Conservation (phyloP, 2,888 invertebrate genomes). For the Ornithoptera alexandrae region DNA sequence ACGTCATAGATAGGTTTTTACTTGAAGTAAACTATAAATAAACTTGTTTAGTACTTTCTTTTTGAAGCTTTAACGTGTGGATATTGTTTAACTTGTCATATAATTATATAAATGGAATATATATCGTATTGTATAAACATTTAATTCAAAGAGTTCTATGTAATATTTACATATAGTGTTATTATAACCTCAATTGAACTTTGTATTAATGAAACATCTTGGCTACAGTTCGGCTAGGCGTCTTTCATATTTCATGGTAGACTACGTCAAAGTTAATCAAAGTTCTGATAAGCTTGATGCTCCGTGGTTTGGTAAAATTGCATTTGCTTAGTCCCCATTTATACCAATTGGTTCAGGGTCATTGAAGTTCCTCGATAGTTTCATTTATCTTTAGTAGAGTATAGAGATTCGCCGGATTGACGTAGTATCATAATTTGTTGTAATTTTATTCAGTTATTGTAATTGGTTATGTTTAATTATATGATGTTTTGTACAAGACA, state of each 20-base stretch:
- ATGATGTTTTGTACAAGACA: too few species aligned
- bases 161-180: background rate
- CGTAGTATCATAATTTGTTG: too few species aligned
- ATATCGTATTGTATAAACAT: background rate
- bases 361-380: conserved; percentile 13
- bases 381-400: background rate
- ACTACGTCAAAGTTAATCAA: conserved; percentile 49
- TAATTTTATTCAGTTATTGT: too few species aligned
- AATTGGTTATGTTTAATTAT: too few species aligned
- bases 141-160: background rate
- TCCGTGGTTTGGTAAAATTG: conserved; percentile 18
- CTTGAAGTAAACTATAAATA: too few species aligned
- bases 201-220: conserved; percentile 19
- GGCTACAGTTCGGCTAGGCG: conserved; percentile 2
- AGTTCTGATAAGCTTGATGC: conserved; percentile 43
- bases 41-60: too few species aligned
- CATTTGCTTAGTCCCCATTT: conserved; percentile 12
- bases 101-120: too few species aligned
- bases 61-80: too few species aligned
- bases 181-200: conserved; percentile 10
- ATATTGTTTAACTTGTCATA: too few species aligned
- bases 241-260: conserved; percentile 68
- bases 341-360: conserved; percentile 13
- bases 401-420: background rate
- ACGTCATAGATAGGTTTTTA: background rate